These are phyloP conservation scores for Drosophila lini DNA, from an alignment of 1,140 invertebrate species.

Conservation along the genomic window DNA sequence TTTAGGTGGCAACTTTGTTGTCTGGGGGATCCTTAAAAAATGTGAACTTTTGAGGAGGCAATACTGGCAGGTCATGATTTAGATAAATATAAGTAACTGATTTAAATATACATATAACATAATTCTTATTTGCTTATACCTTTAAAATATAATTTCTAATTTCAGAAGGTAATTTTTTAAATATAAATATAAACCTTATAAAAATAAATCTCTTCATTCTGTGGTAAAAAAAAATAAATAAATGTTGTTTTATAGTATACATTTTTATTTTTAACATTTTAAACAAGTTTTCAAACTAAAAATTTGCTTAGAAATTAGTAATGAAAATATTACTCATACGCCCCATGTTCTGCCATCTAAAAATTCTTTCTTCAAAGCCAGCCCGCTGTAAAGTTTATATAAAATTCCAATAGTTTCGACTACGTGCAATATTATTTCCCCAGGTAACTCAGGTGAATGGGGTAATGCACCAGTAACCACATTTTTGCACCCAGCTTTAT, in stretches of 20 bases:
- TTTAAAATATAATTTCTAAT: no score
- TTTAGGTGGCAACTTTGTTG: slow-evolving; percentile 24
- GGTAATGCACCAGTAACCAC: slow-evolving; percentile 1
- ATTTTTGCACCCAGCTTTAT: slow-evolving; percentile 9
- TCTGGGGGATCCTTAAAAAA: not conserved
- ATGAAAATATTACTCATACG: not conserved
- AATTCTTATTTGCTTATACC: no score
- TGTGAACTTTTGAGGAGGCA: not conserved
- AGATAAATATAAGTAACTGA: not conserved
- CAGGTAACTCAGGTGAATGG: slow-evolving; percentile 5
- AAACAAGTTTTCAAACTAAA: not conserved
- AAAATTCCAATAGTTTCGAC: slow-evolving; percentile 7
- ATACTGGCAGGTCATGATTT: not conserved
- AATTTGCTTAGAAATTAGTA: fast-evolving
- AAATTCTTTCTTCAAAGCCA: not conserved
- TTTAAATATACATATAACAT: not conserved
- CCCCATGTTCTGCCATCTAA: not conserved
- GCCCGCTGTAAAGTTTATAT: not conserved
- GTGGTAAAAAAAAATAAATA: no score
- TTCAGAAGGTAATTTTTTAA: no score
- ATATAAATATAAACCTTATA: no score
- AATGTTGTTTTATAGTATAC: not conserved
- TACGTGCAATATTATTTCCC: slow-evolving; percentile 3
- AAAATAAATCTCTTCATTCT: no score
- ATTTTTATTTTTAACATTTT: not conserved